Base-by-base conservation (phyloP, 2,888 invertebrate species). In the Drosophila kanekoi region DNA sequence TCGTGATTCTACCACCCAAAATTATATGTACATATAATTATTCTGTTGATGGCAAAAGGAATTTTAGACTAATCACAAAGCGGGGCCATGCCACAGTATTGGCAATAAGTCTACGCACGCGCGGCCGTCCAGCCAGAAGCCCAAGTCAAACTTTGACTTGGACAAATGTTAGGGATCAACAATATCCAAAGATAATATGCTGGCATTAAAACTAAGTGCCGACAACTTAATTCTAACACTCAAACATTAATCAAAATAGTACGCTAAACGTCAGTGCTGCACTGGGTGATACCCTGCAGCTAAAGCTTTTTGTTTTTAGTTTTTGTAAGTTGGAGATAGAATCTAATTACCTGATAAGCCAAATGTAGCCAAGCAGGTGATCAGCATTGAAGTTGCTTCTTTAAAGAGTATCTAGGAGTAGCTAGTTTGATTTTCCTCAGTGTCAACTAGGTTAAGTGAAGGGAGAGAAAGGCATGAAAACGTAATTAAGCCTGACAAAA, bases 381-480 rank as follows among this genome's bases (percentile, higher is more conserved):
- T 28, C 8, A 28, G 28, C 8, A 8, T 8, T 8, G 8, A 8
- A 2, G 2, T 0, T 28, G 28, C 14, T 1, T 5, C 20, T 9
- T 28, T 28, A 37, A 5, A 35, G 52, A 23, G 52, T n/a, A 44
- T 43, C 35, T 8, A 28, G 9, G 0, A 14, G 10, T n/a, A 56
- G 45, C 48, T 44, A 66, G 45, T 61, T 57, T 32, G 35, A 37
- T 40, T 57, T 64, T 45, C 38, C 64, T 13, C 59, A 48, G 56
- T 59, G 72, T 64, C 37, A 45, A 23, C n/a, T 37, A 44, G 77
- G 65, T 65, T 57, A 72, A 72, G 38, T 72, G 65, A 60, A 65
- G 65, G 41, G 59, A 60, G 49, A 65, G 45, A 44, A 23, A 23
- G 56, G 59, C 53, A 57, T 49, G 49, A 59, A 53, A 64, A 69